These are phyloP conservation scores for Conops quadrifasciatus DNA, from an alignment of 2,888 invertebrate species.

Conservation along the genomic window DNA sequence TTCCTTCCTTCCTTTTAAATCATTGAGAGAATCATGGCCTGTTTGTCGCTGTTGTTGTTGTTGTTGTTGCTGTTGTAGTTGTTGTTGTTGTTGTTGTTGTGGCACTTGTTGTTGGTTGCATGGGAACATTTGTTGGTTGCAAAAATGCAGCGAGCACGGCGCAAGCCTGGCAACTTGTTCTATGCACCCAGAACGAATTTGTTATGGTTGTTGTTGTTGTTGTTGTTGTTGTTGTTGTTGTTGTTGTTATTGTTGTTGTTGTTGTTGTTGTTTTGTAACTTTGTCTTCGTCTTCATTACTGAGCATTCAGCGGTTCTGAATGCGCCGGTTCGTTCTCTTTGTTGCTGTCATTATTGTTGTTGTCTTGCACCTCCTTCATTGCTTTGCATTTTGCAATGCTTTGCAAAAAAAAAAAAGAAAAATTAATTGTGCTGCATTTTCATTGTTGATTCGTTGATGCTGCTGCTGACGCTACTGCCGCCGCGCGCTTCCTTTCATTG, in stretches of 20 bases:
- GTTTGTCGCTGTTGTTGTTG: neutral
- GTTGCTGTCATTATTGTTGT: no score
- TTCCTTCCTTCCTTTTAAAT: neutral
- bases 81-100: no score
- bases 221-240: neutral
- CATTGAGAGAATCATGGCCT: neutral
- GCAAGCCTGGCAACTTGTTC: no score
- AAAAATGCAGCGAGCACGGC: no score
- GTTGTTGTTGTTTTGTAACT: neutral
- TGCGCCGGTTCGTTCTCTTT: neutral
- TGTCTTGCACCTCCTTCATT: no score
- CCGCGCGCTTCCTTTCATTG: conserved; percentile 13
- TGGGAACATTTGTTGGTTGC: no score
- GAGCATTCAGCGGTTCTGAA: neutral
- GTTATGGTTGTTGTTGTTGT: neutral
- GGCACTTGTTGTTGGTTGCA: no score
- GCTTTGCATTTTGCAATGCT: neutral
- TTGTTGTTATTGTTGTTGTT: neutral
- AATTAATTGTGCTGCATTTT: neutral
- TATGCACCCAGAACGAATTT: no score
- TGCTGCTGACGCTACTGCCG: conserved; percentile 4
- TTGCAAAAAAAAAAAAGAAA: no score
- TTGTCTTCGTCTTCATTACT: neutral
- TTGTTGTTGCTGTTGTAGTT: neutral
- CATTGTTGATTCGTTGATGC: neutral